Conservation (phyloP, 2,113 vertebrate genomes). For the Campylorhamphus procurvoides region DNA sequence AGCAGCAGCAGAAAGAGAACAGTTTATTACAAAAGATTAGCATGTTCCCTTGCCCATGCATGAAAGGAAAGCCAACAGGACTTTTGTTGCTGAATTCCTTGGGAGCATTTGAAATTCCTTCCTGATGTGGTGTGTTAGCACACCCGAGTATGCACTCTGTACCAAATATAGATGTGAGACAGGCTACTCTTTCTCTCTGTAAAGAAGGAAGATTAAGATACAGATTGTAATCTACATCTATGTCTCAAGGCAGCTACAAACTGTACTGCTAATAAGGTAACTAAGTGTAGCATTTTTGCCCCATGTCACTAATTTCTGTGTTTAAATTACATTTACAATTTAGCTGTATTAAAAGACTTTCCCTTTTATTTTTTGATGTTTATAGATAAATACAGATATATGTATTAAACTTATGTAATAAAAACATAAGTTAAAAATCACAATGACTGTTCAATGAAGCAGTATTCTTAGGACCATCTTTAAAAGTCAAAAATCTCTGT, state of each 20-base stretch:
- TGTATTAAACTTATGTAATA: background rate
- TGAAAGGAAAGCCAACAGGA: constrained; percentile 24
- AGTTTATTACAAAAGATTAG: background rate
- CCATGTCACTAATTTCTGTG: background rate
- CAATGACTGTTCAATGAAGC: background rate
- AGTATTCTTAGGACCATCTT: background rate
- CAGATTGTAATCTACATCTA: background rate
- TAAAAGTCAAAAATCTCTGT: background rate
- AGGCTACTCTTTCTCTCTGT: background rate
- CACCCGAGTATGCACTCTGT: background rate
- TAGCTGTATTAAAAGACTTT: background rate
- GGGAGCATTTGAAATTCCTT: constrained; percentile 59
- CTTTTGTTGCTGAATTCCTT: constrained; percentile 39
- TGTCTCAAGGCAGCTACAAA: background rate
- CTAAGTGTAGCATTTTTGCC: background rate
- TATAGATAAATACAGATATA: background rate
- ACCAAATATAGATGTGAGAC: constrained; percentile 49
- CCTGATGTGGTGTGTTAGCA: constrained; percentile 42
- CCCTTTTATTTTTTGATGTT: background rate
- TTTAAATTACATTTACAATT: background rate
- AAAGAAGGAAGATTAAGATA: background rate
- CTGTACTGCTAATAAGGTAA: background rate
- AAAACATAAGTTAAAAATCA: background rate
- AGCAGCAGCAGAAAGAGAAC: background rate
- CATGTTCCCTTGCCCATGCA: background rate